phyloP scores from a whole-genome alignment of 2,888 invertebrate species.

The Volucella inflata region DNA sequence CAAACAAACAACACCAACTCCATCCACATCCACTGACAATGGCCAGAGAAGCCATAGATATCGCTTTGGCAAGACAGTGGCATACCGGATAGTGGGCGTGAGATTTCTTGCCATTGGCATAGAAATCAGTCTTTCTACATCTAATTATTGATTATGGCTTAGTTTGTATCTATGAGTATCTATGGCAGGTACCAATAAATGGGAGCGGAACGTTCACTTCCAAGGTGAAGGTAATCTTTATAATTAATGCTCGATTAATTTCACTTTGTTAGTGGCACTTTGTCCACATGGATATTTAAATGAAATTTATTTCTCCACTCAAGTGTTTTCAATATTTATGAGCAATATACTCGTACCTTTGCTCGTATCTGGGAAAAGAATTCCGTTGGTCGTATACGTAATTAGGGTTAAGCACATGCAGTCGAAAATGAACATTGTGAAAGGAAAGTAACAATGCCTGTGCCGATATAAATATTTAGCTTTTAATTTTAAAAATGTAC shows the following conservation, averaged over 20 bases:
- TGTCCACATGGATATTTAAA: conserved; percentile 44
- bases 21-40: conserved; percentile 36
- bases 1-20: conserved; percentile 5
- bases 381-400: not conserved
- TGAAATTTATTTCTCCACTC: conserved; percentile 37
- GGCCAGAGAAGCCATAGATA: conserved; percentile 22
- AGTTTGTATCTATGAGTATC: not conserved
- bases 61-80: conserved; percentile 42
- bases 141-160: conserved; percentile 25
- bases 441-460: too few species aligned
- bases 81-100: conserved; percentile 67
- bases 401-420: conserved; percentile 30
- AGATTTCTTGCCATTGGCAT: conserved; percentile 69
- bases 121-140: conserved; percentile 18
- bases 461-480: too few species aligned
- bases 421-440: conserved; percentile 15
- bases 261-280: conserved; percentile 51
- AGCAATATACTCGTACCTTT: conserved; percentile 16
- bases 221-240: conserved; percentile 71
- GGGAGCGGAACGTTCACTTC: conserved; percentile 9
- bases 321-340: conserved; percentile 44
- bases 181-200: not conserved
- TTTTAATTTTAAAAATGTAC: too few species aligned
- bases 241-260: conserved; percentile 67
- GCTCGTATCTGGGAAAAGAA: not conserved